These are phyloP conservation scores for Beaufortia kweichowensis DNA, from an alignment of 2,113 vertebrate genomes.

Conservation along the genomic window DNA sequence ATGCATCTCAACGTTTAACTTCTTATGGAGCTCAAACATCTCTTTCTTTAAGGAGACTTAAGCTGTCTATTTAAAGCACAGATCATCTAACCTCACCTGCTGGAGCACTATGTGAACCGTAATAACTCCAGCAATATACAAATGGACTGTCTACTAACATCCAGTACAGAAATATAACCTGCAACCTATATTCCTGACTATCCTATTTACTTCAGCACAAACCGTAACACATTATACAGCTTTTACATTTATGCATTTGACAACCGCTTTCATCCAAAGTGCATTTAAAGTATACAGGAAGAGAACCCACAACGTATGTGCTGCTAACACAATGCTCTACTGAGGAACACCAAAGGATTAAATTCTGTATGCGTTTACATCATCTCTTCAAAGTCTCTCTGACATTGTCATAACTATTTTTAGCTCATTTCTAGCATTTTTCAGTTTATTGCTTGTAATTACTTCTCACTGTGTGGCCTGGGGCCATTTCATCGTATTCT, in stretches of 20 bases:
- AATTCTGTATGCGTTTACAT: no score
- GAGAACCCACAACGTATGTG: no score
- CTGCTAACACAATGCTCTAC: no score
- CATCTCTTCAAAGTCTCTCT: no score
- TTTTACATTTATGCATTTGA: not conserved
- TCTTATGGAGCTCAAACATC: not conserved
- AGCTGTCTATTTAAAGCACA: not conserved
- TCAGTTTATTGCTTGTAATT: constrained; percentile 8
- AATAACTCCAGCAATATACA: not conserved
- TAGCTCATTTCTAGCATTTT: not conserved
- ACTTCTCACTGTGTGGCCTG: not conserved
- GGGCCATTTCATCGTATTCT: not conserved
- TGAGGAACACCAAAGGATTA: no score
- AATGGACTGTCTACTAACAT: constrained; percentile 10
- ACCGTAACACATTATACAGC: not conserved
- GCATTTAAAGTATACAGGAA: no score
- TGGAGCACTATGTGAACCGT: not conserved
- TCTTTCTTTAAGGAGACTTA: not conserved
- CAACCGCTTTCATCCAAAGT: not conserved
- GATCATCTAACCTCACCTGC: not conserved
- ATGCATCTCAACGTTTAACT: no score
- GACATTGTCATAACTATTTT: no score
- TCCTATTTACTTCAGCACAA: constrained; percentile 13
- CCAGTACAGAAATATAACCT: constrained; percentile 16
- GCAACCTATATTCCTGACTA: constrained; percentile 10